Conservation (phyloP, 2,797 vertebrate genomes). For the Pseudomugil gertrudae region DNA sequence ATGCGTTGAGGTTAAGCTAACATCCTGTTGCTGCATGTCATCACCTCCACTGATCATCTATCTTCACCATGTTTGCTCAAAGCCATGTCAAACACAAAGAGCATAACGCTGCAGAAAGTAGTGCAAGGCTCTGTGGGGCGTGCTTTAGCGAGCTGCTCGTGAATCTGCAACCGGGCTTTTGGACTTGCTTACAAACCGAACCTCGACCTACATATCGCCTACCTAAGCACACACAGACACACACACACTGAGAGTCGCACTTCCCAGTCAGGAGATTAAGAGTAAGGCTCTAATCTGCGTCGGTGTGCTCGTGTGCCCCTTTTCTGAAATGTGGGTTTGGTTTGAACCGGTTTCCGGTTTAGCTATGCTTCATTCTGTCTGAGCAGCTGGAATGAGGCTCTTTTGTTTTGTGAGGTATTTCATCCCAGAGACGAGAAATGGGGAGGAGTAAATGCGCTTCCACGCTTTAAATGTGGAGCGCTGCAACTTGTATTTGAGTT, state of each 20-base stretch:
- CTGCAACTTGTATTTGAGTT: conserved; percentile 35
- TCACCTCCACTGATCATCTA: conserved; percentile 21
- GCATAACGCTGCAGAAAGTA: conserved; percentile 22
- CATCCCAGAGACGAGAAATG: conserved; percentile 19
- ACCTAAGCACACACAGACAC: conserved; percentile 38
- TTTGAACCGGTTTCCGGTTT: conserved; percentile 45
- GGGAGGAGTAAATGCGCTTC: conserved; percentile 32
- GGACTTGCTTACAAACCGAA: conserved; percentile 25
- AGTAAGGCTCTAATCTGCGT: conserved; percentile 76
- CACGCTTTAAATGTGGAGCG: conserved; percentile 29
- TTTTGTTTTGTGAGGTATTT: conserved; percentile 54
- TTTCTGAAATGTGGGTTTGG: conserved; percentile 60
- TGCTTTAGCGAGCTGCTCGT: conserved; percentile 12
- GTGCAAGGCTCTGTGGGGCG: conserved; percentile 7
- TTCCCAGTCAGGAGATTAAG: conserved; percentile 75
- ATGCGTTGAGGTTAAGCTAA: conserved; percentile 19
- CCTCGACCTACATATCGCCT: conserved; percentile 72
- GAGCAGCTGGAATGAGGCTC: conserved; percentile 39
- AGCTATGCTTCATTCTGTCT: conserved; percentile 43
- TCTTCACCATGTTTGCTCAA: conserved; percentile 22
- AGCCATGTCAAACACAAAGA: conserved; percentile 39
- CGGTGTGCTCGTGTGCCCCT: conserved; percentile 53
- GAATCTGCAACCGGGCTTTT: conserved; percentile 12
- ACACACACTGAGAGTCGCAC: conserved; percentile 53
- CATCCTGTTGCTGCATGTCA: conserved; percentile 28